Percentiles rank a stretch among this genome's conserved stretches.
phyloP scores from a whole-genome alignment of 2,113 vertebrate species.

The Gymnocephalus cernua region DNA sequence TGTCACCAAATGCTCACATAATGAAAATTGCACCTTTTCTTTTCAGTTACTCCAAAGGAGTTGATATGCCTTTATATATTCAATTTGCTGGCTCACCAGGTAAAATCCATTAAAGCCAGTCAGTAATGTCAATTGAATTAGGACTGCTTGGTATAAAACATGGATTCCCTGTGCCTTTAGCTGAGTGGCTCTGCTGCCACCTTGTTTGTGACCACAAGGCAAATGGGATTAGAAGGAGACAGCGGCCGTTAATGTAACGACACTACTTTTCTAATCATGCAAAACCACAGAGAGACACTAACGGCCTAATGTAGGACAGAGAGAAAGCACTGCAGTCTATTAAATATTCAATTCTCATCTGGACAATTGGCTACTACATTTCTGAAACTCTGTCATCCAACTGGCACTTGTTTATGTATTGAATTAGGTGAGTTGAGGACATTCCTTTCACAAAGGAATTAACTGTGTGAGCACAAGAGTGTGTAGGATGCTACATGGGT shows the following conservation, averaged over 20 bases:
- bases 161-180: slow-evolving; percentile 60
- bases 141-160: slow-evolving; percentile 57
- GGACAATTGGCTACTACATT: slow-evolving; percentile 33
- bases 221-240: slow-evolving; percentile 79
- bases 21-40: slow-evolving; percentile 64
- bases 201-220: slow-evolving; percentile 72
- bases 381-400: slow-evolving; percentile 8
- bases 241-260: slow-evolving; percentile 68
- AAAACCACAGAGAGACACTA: slow-evolving; percentile 70
- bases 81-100: slow-evolving; percentile 75
- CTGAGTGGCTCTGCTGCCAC: slow-evolving; percentile 70
- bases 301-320: slow-evolving; percentile 16
- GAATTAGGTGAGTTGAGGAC: slow-evolving; percentile 7
- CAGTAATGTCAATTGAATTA: slow-evolving; percentile 78
- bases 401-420: slow-evolving; percentile 4
- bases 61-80: slow-evolving; percentile 76
- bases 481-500: no score
- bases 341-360: slow-evolving; percentile 42
- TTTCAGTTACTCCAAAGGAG: slow-evolving; percentile 65
- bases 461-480: slow-evolving; percentile 10
- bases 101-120: slow-evolving; percentile 79
- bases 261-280: slow-evolving; percentile 74
- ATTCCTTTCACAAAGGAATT: background rate
- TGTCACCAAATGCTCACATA: slow-evolving; percentile 56
- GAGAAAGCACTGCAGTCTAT: slow-evolving; percentile 31